A percentile compares a stretch with the other conserved stretches of the same genome.
Evolutionary conservation across 2,888 invertebrate species (phyloP).

Genomic region (Chaetoderma sp.): DNA sequence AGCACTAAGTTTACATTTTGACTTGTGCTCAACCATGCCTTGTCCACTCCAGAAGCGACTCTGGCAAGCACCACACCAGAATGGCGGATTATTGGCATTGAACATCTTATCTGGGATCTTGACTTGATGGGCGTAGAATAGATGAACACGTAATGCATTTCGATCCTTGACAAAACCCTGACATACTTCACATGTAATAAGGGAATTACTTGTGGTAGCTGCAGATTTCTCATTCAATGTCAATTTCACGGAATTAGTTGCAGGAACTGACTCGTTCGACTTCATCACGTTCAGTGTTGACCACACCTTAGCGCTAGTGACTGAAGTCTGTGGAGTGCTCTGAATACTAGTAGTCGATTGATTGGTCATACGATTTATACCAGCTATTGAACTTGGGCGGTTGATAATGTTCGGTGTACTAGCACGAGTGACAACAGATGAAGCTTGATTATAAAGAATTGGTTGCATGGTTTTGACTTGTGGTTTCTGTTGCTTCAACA

Average conservation of each 20-base stretch:
- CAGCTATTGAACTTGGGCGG: too few relatives aligned
- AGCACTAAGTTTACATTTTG: constrained; percentile 71
- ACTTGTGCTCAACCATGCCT: constrained; percentile 92
- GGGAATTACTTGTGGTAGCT: constrained; percentile 81
- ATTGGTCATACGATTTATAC: too few relatives aligned
- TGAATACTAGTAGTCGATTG: too few relatives aligned
- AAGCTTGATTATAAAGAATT: too few relatives aligned
- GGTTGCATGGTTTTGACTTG: too few relatives aligned
- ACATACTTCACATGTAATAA: constrained; percentile 85
- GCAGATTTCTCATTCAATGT: too few relatives aligned
- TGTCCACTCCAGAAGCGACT: constrained; percentile 97
- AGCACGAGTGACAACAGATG: too few relatives aligned
- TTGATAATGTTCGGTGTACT: too few relatives aligned
- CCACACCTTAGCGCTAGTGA: neutral
- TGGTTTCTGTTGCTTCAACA: too few relatives aligned
- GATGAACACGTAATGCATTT: constrained; percentile 92
- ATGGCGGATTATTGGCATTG: constrained; percentile 77
- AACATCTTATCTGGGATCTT: constrained; percentile 61
- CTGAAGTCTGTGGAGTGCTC: too few relatives aligned
- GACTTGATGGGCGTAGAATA: constrained; percentile 96
- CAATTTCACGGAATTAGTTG: neutral
- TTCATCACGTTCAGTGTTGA: neutral
- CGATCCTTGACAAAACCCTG: constrained; percentile 96
- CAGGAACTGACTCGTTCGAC: neutral
- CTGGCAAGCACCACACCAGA: constrained; percentile 96